These are phyloP conservation scores for Nothobranchius kuhntae DNA, from an alignment of 2,113 vertebrate species.

Conservation along the genomic window DNA sequence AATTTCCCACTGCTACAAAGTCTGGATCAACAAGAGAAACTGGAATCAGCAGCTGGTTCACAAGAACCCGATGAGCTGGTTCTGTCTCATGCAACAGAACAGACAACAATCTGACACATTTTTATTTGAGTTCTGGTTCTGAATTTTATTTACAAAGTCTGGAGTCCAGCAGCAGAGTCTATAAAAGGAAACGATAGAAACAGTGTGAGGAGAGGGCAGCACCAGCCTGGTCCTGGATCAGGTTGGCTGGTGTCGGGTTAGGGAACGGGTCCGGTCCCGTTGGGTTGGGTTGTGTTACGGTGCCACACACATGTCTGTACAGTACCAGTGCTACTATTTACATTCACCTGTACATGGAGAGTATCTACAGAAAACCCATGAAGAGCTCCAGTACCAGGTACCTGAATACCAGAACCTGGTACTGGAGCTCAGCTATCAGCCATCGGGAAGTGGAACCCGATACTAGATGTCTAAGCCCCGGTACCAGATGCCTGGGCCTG, in stretches of 20 bases:
- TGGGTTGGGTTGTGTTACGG: slow-evolving; percentile 39
- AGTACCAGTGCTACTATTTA: slow-evolving; percentile 74
- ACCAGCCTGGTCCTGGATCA: slow-evolving; percentile 10
- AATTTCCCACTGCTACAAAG: too few species aligned
- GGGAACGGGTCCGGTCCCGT: slow-evolving; percentile 38
- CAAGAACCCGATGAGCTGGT: too few species aligned
- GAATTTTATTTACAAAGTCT: slow-evolving; percentile 65
- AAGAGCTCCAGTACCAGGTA: slow-evolving; percentile 55
- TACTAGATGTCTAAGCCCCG: too few species aligned
- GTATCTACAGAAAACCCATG: slow-evolving; percentile 76
- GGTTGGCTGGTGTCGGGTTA: background rate
- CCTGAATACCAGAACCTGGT: too few species aligned
- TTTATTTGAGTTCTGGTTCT: slow-evolving; percentile 72
- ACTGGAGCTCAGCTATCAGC: too few species aligned
- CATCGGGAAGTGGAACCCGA: too few species aligned
- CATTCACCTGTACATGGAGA: slow-evolving; percentile 71
- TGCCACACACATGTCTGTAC: slow-evolving; percentile 70
- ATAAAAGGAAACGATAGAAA: slow-evolving; percentile 38
- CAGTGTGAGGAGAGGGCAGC: slow-evolving; percentile 31
- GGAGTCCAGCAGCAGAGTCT: slow-evolving; percentile 29
- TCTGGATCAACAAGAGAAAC: too few species aligned
- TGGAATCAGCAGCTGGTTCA: too few species aligned
- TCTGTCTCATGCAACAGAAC: background rate
- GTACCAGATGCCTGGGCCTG: too few species aligned
- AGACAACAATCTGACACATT: slow-evolving; percentile 51